Conservation (phyloP, 2,888 invertebrate species). For the Sicus ferrugineus region DNA sequence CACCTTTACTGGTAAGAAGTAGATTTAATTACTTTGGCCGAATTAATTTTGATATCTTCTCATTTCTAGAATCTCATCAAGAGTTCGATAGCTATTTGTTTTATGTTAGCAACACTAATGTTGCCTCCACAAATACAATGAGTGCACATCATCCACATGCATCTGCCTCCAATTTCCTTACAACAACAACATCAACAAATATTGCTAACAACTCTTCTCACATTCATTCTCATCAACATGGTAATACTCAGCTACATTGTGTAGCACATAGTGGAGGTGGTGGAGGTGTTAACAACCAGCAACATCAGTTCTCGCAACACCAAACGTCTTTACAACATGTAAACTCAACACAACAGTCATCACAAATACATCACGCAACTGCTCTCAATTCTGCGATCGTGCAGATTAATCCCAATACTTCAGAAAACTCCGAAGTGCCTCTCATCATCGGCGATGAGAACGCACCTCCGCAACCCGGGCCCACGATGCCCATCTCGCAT, state of each 20-base stretch:
- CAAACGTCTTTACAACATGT: conserved; percentile 30
- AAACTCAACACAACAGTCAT: conserved; percentile 10
- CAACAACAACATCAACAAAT: conserved; percentile 44
- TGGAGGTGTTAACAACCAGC: conserved; percentile 14
- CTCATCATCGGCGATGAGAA: conserved; percentile 69
- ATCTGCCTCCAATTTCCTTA: conserved; percentile 46
- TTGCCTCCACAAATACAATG: conserved; percentile 49
- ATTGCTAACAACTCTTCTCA: conserved; percentile 25
- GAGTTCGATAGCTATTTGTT: conserved; percentile 76
- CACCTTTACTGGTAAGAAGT: conserved; percentile 76
- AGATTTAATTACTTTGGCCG: not conserved
- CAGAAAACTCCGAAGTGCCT: conserved; percentile 63
- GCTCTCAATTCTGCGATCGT: conserved; percentile 41
- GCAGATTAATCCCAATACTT: conserved; percentile 63
- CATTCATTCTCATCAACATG: not conserved
- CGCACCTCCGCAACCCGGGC: conserved; percentile 68
- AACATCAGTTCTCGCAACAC: conserved; percentile 40
- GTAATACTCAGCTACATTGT: conserved; percentile 16
- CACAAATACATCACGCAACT: conserved; percentile 14
- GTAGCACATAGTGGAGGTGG: not conserved
- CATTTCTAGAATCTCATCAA: conserved; percentile 71
- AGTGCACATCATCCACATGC: too few relatives aligned
- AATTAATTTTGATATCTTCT: not conserved
- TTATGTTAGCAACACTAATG: conserved; percentile 54
- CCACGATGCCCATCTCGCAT: conserved; percentile 78